These are phyloP conservation scores for Trematomus bernacchii DNA, from an alignment of 2,797 vertebrate genomes.

Conservation along the genomic window DNA sequence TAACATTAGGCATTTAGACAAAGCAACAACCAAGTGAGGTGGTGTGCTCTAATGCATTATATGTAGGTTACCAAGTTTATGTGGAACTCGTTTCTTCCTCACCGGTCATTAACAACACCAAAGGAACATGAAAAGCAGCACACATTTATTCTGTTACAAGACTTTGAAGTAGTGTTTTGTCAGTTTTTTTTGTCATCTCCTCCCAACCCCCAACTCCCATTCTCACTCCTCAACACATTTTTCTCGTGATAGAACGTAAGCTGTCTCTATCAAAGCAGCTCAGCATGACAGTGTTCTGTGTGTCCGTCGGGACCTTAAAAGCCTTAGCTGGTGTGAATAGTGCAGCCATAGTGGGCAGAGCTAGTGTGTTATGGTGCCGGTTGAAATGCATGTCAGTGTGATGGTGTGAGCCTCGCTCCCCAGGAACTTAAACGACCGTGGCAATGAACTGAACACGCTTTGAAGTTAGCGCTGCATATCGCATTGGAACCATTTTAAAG, in stretches of 20 bases:
- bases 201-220: background rate
- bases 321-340: constrained; percentile 61
- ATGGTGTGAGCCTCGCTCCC: constrained; percentile 17
- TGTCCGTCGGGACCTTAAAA: constrained; percentile 60
- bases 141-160: constrained; percentile 46
- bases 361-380: constrained; percentile 43
- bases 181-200: constrained; percentile 53
- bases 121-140: constrained; percentile 19
- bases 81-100: constrained; percentile 13
- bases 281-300: constrained; percentile 56
- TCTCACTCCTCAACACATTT: constrained; percentile 38
- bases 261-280: constrained; percentile 79
- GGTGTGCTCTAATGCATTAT: constrained; percentile 3
- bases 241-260: constrained; percentile 69
- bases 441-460: constrained; percentile 58
- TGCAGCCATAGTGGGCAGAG: constrained; percentile 58
- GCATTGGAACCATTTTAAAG: constrained; percentile 41
- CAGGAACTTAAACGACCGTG: constrained; percentile 57
- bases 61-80: constrained; percentile 19
- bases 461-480: constrained; percentile 45
- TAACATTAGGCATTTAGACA: background rate
- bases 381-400: constrained; percentile 48
- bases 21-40: background rate
- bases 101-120: constrained; percentile 39
- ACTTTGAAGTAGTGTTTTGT: constrained; percentile 78